Percentiles rank a stretch among this genome's conserved stretches.
Conservation (phyloP, 2,113 vertebrate genomes). For the Hucho hucho region DNA sequence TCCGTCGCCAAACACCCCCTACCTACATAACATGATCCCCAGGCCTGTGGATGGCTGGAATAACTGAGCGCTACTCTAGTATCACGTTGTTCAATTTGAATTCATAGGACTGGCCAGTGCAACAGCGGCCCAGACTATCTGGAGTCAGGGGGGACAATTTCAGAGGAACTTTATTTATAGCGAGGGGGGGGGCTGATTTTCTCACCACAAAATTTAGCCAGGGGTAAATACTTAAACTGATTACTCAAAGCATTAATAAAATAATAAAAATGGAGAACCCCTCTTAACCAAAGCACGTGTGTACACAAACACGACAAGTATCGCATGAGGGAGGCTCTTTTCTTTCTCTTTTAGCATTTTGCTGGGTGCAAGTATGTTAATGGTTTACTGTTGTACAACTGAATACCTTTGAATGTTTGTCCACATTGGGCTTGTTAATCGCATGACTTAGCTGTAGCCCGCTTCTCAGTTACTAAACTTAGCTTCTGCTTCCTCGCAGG, state of each 20-base stretch:
- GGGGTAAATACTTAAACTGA: conserved; percentile 74
- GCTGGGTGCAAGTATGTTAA: conserved; percentile 28
- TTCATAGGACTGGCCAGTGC: conserved; percentile 79
- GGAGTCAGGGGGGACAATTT: conserved; percentile 96
- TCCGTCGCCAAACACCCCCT: conserved; percentile 56
- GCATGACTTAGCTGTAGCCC: conserved; percentile 50
- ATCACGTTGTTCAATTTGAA: conserved; percentile 94
- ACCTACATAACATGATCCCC: conserved; percentile 76
- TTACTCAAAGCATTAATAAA: conserved; percentile 66
- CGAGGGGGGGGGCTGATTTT: conserved; percentile 69
- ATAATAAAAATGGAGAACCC: conserved; percentile 59
- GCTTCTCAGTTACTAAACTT: conserved; percentile 55
- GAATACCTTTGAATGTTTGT: conserved; percentile 58
- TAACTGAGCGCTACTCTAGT: conserved; percentile 84
- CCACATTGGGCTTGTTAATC: conserved; percentile 59
- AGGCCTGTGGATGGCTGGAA: conserved; percentile 79
- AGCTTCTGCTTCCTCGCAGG: conserved; percentile 26
- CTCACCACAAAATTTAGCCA: conserved; percentile 81
- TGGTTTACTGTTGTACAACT: conserved; percentile 54
- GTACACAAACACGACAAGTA: conserved; percentile 9
- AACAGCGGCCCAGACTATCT: conserved; percentile 89
- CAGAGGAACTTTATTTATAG: conserved; percentile 93
- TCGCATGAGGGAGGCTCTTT: not conserved
- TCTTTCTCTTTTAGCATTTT: conserved; percentile 26
- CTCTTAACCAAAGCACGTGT: conserved; percentile 29